phyloP scores from a whole-genome alignment of 2,888 invertebrate genomes.

The Busseola fusca region DNA sequence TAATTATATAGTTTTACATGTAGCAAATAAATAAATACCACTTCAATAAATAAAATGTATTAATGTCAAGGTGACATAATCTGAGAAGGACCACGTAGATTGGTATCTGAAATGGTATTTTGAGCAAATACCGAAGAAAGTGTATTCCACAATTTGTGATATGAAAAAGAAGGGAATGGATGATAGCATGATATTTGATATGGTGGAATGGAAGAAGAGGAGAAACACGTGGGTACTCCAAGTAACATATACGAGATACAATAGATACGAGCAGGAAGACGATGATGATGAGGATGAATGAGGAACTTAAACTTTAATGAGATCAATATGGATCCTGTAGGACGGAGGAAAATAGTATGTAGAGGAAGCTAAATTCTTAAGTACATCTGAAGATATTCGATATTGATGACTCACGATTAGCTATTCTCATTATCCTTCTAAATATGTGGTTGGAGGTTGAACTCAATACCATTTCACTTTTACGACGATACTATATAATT shows the following conservation, averaged over 20 bases:
- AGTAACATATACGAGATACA: background rate
- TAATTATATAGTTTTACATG: too few species aligned
- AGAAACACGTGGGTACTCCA: background rate
- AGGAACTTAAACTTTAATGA: background rate
- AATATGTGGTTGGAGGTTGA: background rate
- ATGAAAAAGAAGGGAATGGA: background rate
- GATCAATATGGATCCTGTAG: background rate
- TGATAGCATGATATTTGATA: background rate
- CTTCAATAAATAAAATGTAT: too few species aligned
- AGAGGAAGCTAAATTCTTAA: too few species aligned
- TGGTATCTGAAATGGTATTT: too few species aligned
- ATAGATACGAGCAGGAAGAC: background rate
- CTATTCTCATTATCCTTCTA: background rate
- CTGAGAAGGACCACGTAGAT: too few species aligned
- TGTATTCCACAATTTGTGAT: background rate
- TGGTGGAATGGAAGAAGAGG: background rate
- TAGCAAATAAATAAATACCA: too few species aligned
- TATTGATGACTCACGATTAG: background rate
- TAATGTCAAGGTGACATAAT: too few species aligned
- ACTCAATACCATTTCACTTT: background rate
- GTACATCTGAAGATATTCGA: too few species aligned
- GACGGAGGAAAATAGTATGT: too few species aligned
- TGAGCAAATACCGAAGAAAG: too few species aligned
- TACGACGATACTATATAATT: background rate
- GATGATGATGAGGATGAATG: background rate